These are phyloP conservation scores for Seriola quinqueradiata DNA, from an alignment of 2,113 vertebrate species.

Conservation along the genomic window DNA sequence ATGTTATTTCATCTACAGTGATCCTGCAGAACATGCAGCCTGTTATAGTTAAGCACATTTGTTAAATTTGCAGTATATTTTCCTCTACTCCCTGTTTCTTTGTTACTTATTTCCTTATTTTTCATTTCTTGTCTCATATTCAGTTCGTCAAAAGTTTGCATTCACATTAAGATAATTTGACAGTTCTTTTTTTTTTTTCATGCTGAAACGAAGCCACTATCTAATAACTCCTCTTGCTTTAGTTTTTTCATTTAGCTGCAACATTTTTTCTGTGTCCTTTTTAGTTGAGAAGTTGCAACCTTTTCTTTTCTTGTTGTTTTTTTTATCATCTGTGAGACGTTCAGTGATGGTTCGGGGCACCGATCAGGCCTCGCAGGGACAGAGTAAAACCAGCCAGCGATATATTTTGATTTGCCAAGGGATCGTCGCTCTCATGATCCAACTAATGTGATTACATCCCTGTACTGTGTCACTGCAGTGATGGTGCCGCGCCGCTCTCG, in stretches of 20 bases:
- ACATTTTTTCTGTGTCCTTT: neutral
- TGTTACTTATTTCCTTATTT: too few relatives aligned
- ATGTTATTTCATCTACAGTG: too few relatives aligned
- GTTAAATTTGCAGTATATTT: too few relatives aligned
- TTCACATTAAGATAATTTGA: too few relatives aligned
- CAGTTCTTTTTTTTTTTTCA: neutral
- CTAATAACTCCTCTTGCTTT: neutral
- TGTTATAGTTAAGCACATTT: too few relatives aligned
- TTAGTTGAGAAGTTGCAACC: neutral
- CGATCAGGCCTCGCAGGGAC: constrained; percentile 4
- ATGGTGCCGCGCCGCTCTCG: constrained; percentile 3
- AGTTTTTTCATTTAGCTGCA: neutral
- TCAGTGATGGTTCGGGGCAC: neutral
- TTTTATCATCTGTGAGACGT: constrained; percentile 4
- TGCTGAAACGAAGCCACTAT: neutral
- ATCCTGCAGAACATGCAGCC: too few relatives aligned
- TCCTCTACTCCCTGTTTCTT: too few relatives aligned
- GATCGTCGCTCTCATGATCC: constrained; percentile 40
- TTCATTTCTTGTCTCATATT: too few relatives aligned
- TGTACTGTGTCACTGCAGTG: constrained; percentile 47
- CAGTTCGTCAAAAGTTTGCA: too few relatives aligned
- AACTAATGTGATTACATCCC: constrained; percentile 63
- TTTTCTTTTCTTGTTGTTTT: neutral
- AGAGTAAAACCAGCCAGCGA: constrained; percentile 10
- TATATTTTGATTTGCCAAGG: constrained; percentile 63